phyloP scores from a whole-genome alignment of 2,888 invertebrate species.

The Helleia helle region DNA sequence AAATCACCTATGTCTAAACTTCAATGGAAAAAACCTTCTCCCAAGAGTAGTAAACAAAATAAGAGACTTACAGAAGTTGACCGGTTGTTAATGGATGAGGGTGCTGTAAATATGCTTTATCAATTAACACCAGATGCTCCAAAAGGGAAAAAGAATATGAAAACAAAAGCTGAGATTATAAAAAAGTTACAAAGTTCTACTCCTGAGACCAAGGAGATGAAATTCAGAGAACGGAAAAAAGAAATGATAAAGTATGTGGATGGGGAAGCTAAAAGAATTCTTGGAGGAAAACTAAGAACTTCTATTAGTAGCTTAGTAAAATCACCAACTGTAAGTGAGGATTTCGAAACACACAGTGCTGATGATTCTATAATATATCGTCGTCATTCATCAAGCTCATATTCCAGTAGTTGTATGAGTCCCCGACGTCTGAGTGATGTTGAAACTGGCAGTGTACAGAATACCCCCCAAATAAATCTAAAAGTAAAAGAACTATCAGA shows the following conservation, averaged over 20 bases:
- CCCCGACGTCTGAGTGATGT: conserved; percentile 75
- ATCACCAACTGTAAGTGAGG: conserved; percentile 75
- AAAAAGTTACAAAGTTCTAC: conserved; percentile 73
- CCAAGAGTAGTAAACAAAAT: conserved; percentile 64
- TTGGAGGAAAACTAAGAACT: conserved; percentile 45
- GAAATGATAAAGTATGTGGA: conserved; percentile 44
- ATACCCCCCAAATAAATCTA: conserved; percentile 22
- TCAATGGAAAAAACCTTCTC: conserved; percentile 62
- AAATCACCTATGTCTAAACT: conserved; percentile 51
- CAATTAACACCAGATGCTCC: conserved; percentile 78
- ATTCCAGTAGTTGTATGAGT: conserved; percentile 81
- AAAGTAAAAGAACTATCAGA: conserved; percentile 16
- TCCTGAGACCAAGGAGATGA: conserved; percentile 56
- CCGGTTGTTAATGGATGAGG: conserved; percentile 86
- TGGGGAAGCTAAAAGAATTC: conserved; percentile 46
- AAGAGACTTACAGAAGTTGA: conserved; percentile 82
- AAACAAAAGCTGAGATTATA: conserved; percentile 75
- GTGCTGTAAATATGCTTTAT: conserved; percentile 89
- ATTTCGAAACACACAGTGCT: conserved; percentile 76
- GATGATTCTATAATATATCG: conserved; percentile 88
- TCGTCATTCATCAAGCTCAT: conserved; percentile 88
- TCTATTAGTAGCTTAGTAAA: conserved; percentile 55
- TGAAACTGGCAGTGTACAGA: conserved; percentile 35
- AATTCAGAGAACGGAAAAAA: conserved; percentile 69
- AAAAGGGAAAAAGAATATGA: conserved; percentile 64